Evolutionary conservation across 2,888 invertebrate genomes (phyloP), one percentile per base, ranked within the genome.

Genomic region (Limnephilus auricula): DNA sequence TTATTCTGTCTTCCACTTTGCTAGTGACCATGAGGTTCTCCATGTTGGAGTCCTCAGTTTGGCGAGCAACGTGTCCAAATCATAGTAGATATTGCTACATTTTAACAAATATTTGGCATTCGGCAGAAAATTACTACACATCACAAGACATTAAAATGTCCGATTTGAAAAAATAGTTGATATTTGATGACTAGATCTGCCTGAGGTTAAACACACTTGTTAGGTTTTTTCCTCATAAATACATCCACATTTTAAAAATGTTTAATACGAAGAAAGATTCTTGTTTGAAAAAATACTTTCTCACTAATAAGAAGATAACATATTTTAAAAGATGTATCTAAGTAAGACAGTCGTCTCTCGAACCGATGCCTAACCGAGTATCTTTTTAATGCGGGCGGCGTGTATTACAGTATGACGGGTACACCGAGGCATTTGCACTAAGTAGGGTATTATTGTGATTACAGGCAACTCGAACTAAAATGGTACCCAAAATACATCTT

Each of bases 361-460:
- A 45, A 65, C 87, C 65, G 87, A 87, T 87, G 31, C 87, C 30
- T 40, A 31, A 87, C 31, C 30, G 78, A 87, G 87, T 87, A 87
- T 65, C 45, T 87, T 87, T 87, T 87, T 87, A 65, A 87, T 87
- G 65, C 87, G 87, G 31, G 50, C 65, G 40, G 87, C 45, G 65
- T 30, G 87, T 87, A 87, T 65, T 50, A 40, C 65, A 30, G 31
- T 65, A 65, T 87, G 87, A 65, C 31, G 87, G 87, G 50, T 87
- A 87, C 78, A 50, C 30, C 45, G 45, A 87, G 87, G 78, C 30
- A 87, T 87, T 87, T 87, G 87, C 45, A 50, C 45, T 45, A 87
- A 87, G 87, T 87, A 65, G 87, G 87, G 87, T 50, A 87, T 87
- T 87, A 87, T 87, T 50, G 32, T 31, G 37, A 87, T 37, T 87